These are phyloP conservation scores for Coendou prehensilis DNA, from an alignment of 2,797 vertebrate genomes.

Conservation along the genomic window DNA sequence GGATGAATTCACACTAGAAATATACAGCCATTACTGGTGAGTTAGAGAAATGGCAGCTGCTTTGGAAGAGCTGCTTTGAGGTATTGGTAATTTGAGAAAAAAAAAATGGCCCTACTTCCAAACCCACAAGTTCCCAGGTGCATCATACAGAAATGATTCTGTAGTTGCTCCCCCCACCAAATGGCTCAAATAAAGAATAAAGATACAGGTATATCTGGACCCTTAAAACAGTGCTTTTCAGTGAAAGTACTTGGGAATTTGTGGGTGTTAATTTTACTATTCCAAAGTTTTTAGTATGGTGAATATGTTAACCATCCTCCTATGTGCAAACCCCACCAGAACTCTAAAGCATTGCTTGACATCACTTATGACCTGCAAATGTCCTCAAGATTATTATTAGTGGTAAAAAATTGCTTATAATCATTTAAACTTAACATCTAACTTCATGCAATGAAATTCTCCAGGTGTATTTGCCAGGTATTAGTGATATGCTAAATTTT, in stretches of 20 bases:
- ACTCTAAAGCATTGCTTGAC: not conserved
- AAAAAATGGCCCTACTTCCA: not conserved
- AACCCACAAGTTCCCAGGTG: not conserved
- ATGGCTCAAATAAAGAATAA: not conserved
- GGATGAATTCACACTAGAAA: not conserved
- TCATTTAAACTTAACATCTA: not conserved
- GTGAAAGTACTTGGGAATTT: not conserved
- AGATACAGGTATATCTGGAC: not conserved
- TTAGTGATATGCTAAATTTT: not conserved
- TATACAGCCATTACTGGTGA: not conserved
- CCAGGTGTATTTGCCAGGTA: not conserved
- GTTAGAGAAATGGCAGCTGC: not conserved
- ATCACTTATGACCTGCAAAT: not conserved
- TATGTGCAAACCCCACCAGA: not conserved
- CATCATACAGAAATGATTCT: not conserved
- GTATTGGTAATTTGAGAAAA: not conserved
- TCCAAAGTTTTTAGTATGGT: not conserved
- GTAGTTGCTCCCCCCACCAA: not conserved
- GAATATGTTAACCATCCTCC: not conserved
- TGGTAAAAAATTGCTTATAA: constrained; percentile 27
- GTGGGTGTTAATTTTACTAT: not conserved
- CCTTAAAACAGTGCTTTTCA: not conserved
- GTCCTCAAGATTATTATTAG: not conserved
- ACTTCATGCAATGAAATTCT: not conserved
- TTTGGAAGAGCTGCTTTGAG: not conserved